Evolutionary conservation across 2,888 invertebrate genomes (phyloP).

Genomic region (Vanessa cardui): DNA sequence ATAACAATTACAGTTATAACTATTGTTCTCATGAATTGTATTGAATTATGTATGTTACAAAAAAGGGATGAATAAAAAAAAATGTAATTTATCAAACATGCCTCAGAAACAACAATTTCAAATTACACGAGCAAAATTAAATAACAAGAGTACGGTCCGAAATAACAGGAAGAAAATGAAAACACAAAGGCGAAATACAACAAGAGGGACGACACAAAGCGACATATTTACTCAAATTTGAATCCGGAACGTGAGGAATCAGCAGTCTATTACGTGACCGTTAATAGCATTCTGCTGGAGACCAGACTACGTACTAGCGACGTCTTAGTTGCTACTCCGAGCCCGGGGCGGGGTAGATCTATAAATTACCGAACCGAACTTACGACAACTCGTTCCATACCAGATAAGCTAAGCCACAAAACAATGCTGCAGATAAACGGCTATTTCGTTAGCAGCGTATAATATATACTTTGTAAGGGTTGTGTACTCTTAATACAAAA

Average conservation of each 20-base stretch:
- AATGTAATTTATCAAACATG: slow-evolving; percentile 14
- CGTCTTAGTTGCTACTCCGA: slow-evolving; percentile 64
- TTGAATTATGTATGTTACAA: too few relatives aligned
- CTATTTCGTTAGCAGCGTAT: slow-evolving; percentile 62
- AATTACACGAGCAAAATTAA: slow-evolving; percentile 51
- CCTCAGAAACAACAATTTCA: slow-evolving; percentile 28
- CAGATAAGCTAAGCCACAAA: slow-evolving; percentile 79
- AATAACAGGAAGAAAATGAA: slow-evolving; percentile 63
- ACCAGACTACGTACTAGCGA: slow-evolving; percentile 51
- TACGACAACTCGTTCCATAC: slow-evolving; percentile 78
- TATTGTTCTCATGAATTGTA: too few relatives aligned
- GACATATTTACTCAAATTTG: slow-evolving; percentile 76
- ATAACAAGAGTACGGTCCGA: slow-evolving; percentile 57
- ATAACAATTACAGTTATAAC: too few relatives aligned
- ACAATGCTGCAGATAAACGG: slow-evolving; percentile 76
- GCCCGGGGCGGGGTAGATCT: slow-evolving; percentile 75
- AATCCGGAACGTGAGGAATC: slow-evolving; percentile 71
- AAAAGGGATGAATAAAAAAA: too few relatives aligned
- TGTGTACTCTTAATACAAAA: background rate
- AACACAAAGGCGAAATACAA: slow-evolving; percentile 63
- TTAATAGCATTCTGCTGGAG: slow-evolving; percentile 67
- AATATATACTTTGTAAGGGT: background rate
- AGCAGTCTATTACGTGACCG: slow-evolving; percentile 73
- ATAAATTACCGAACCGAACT: slow-evolving; percentile 70
- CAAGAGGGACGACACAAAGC: slow-evolving; percentile 56